Evolutionary conservation across 1,140 invertebrate species (phyloP).

Genomic region (Centruroides vittatus): DNA sequence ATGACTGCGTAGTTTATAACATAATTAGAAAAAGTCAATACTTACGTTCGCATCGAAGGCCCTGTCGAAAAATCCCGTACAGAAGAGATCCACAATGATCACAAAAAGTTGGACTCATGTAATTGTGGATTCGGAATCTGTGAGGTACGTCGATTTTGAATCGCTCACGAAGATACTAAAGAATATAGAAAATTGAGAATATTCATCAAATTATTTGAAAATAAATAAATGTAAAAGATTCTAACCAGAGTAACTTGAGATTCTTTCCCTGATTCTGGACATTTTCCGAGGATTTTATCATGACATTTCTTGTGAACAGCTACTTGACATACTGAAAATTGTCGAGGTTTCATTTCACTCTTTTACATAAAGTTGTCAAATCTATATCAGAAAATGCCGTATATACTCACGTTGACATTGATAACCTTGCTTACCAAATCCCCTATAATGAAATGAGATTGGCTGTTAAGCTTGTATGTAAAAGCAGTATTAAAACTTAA

Average conservation of each 20-base stretch:
- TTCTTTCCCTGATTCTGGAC: slow-evolving; percentile 72
- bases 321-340: slow-evolving; percentile 68
- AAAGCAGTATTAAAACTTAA: background rate
- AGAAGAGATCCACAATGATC: slow-evolving; percentile 95
- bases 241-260: slow-evolving; percentile 11
- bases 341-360: background rate
- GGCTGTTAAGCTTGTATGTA: background rate
- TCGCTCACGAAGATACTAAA: slow-evolving; percentile 42
- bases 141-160: slow-evolving; percentile 98
- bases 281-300: slow-evolving; percentile 79
- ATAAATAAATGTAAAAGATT: background rate
- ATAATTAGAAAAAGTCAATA: background rate
- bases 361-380: background rate
- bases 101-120: slow-evolving; percentile 96
- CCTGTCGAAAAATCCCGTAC: slow-evolving; percentile 94
- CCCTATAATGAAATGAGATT: slow-evolving; percentile 25
- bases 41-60: slow-evolving; percentile 87
- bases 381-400: too few relatives aligned
- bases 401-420: slow-evolving; percentile 87
- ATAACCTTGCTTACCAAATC: slow-evolving; percentile 97
- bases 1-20: too few relatives aligned
- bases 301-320: slow-evolving; percentile 97
- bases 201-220: slow-evolving; percentile 4
- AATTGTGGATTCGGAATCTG: slow-evolving; percentile 68
- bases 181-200: background rate